Conservation (phyloP, 2,113 vertebrate genomes). For the Mustelus asterias region DNA sequence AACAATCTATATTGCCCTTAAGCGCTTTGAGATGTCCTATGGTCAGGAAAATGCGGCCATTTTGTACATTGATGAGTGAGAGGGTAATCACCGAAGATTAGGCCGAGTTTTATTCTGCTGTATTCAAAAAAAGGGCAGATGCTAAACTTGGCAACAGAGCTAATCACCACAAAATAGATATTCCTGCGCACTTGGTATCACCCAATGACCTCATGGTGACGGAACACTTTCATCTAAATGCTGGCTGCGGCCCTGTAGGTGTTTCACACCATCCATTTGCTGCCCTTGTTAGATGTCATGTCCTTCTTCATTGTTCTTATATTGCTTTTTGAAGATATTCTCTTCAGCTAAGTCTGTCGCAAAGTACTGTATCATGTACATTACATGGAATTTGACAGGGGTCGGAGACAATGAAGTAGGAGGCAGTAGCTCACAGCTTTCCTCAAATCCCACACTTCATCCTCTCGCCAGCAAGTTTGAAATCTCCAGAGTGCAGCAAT, state of each 20-base stretch:
- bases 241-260: neutral
- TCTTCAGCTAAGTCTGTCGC: neutral
- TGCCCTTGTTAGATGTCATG: neutral
- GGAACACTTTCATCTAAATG: neutral
- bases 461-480: neutral
- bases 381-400: conserved; percentile 20
- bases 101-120: neutral
- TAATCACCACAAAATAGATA: neutral
- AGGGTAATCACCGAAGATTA: neutral
- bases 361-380: neutral
- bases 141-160: neutral
- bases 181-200: neutral
- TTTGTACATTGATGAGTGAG: neutral
- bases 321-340: neutral
- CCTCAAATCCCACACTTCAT: conserved; percentile 7
- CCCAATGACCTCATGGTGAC: neutral
- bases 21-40: neutral
- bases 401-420: conserved; percentile 6
- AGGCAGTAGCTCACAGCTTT: neutral
- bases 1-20: neutral
- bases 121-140: neutral
- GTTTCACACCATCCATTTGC: neutral
- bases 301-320: neutral
- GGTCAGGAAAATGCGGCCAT: neutral
- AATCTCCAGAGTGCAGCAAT: neutral